phyloP scores from a whole-genome alignment of 2,113 vertebrate genomes.

The Isichthys henryi region DNA sequence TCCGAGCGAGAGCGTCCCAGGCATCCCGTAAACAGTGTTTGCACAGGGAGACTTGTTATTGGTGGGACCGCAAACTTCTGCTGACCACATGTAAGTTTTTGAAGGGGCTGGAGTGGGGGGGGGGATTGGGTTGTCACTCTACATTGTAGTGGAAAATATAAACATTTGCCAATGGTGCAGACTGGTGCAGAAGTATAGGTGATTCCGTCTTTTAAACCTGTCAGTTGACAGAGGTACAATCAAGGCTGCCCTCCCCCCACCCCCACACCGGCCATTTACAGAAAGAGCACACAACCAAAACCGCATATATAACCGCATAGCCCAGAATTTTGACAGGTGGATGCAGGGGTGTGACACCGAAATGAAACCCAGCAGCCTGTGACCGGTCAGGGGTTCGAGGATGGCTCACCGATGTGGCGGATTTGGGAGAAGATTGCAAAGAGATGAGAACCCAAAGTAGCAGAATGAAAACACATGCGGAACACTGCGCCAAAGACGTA shows the following conservation, averaged over 20 bases:
- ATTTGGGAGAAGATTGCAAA: not conserved
- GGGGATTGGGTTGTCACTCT: conserved; percentile 17
- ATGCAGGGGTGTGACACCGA: not conserved
- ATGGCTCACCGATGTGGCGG: not conserved
- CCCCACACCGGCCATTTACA: not conserved
- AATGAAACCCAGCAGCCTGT: not conserved
- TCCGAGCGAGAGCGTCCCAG: conserved; percentile 32
- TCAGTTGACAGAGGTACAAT: not conserved
- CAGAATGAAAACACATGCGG: not conserved
- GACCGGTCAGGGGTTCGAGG: not conserved
- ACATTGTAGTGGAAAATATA: conserved; percentile 30
- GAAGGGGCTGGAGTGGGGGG: not conserved
- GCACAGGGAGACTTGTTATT: conserved; percentile 56
- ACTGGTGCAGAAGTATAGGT: not conserved
- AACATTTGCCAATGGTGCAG: conserved; percentile 12
- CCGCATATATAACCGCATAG: too few relatives aligned
- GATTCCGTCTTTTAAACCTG: not conserved
- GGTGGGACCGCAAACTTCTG: conserved; percentile 59
- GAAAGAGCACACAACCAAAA: not conserved
- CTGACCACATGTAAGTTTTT: conserved; percentile 60
- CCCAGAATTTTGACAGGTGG: not conserved
- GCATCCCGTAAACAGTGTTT: conserved; percentile 59
- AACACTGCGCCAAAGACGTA: not conserved
- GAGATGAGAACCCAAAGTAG: not conserved
- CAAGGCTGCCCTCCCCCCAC: too few relatives aligned